Percentiles rank a stretch among this genome's conserved stretches.
phyloP scores from a whole-genome alignment of 2,888 invertebrate species.

The Scaeva pyrastri region DNA sequence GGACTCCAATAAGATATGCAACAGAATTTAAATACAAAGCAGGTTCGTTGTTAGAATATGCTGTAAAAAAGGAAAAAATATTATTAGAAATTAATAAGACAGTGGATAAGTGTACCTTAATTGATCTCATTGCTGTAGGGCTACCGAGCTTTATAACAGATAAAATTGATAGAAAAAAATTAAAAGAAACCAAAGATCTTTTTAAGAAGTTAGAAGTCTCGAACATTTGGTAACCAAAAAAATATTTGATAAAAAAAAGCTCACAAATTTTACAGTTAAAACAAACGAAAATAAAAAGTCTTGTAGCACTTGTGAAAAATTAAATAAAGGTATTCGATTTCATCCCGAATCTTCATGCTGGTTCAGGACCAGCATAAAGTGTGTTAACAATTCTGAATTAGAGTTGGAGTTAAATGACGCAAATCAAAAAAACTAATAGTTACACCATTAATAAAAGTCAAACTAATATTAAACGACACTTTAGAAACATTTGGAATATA shows the following conservation, averaged over 20 bases:
- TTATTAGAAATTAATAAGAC: conserved; percentile 11
- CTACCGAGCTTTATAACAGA: background rate
- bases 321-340: conserved; percentile 60
- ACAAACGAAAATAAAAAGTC: conserved; percentile 49
- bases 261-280: conserved; percentile 8
- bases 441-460: conserved; percentile 50
- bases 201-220: conserved; percentile 73
- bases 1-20: conserved; percentile 70
- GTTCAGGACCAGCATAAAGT: conserved; percentile 27
- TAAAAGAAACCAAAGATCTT: conserved; percentile 76
- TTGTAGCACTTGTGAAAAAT: conserved; percentile 67
- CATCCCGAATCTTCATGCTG: conserved; percentile 41
- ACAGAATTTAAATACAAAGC: no score
- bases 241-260: conserved; percentile 56
- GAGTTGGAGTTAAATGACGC: conserved; percentile 25
- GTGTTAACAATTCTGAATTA: conserved; percentile 47
- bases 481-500: conserved; percentile 35
- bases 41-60: no score
- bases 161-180: conserved; percentile 77
- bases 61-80: no score
- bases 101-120: background rate
- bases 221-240: conserved; percentile 77
- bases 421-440: conserved; percentile 12
- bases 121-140: conserved; percentile 5
- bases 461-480: conserved; percentile 42